Conservation (phyloP, 2,113 vertebrate genomes). For the Origma solitaria region DNA sequence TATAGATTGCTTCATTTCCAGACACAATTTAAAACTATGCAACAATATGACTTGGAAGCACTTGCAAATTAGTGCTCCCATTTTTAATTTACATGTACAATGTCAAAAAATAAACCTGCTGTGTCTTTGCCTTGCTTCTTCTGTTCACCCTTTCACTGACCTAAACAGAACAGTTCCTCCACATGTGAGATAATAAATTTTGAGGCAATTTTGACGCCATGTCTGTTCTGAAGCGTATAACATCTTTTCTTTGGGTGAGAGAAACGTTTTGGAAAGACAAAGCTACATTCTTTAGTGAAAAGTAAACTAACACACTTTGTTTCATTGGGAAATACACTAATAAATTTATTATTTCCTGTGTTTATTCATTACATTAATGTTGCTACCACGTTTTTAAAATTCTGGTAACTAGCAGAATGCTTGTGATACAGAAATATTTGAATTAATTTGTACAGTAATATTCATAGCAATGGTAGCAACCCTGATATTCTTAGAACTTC, state of each 20-base stretch:
- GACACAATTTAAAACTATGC: not conserved
- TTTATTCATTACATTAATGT: conserved; percentile 27
- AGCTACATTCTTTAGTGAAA: not conserved
- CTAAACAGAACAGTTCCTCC: not conserved
- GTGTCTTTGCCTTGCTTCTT: not conserved
- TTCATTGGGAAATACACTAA: conserved; percentile 25
- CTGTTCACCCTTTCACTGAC: not conserved
- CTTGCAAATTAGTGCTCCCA: not conserved
- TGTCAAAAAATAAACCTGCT: not conserved
- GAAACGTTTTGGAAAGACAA: not conserved
- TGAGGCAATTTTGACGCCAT: not conserved
- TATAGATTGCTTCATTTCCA: not conserved
- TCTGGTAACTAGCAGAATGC: not conserved
- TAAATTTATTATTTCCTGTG: conserved; percentile 8
- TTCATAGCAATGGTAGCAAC: not conserved
- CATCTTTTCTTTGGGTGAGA: not conserved
- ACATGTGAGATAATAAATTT: not conserved
- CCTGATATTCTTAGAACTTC: not conserved
- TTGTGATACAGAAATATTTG: not conserved
- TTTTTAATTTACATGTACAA: not conserved
- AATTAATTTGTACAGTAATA: not conserved
- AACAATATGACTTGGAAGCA: not conserved
- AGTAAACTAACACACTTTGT: not conserved
- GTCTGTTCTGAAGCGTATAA: not conserved
- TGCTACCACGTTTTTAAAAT: conserved; percentile 10